Conservation (phyloP, 23 tunicate species). For the Trididemnum clinides region DNA sequence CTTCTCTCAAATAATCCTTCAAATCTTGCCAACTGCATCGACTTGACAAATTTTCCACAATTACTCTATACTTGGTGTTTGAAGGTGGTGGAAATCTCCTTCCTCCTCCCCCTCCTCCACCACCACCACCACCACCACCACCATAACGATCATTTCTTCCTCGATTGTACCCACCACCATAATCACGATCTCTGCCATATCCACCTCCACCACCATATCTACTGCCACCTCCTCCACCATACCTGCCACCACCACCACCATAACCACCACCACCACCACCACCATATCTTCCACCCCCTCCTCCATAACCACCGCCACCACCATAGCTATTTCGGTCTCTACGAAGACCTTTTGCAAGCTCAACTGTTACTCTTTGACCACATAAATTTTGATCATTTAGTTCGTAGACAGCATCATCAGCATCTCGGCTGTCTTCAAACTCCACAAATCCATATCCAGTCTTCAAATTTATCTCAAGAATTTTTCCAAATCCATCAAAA, state of each 20-base stretch:
- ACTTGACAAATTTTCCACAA: slow-evolving; percentile 69
- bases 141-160: slow-evolving; percentile 46
- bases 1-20: slow-evolving; percentile 68
- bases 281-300: slow-evolving; percentile 29
- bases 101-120: slow-evolving; percentile 53
- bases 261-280: slow-evolving; percentile 50
- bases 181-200: slow-evolving; percentile 3
- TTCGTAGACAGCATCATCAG: slow-evolving; percentile 97
- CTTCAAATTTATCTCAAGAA: slow-evolving; percentile 84
- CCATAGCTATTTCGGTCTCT: slow-evolving; percentile 54
- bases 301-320: slow-evolving; percentile 47
- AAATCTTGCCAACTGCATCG: slow-evolving; percentile 87
- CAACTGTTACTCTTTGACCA: slow-evolving; percentile 87
- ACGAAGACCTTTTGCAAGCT: slow-evolving; percentile 84
- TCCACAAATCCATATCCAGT: slow-evolving; percentile 94
- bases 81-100: slow-evolving; percentile 62
- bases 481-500: slow-evolving; percentile 85
- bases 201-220: slow-evolving; percentile 49
- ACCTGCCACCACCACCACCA: slow-evolving; percentile 47
- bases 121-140: slow-evolving; percentile 63
- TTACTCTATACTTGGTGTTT: slow-evolving; percentile 59
- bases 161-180: not conserved
- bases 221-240: slow-evolving; percentile 48
- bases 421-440: slow-evolving; percentile 89
- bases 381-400: slow-evolving; percentile 81